Evolutionary conservation across 2,113 vertebrate genomes (phyloP).

Genomic region (Actenoides hombroni): DNA sequence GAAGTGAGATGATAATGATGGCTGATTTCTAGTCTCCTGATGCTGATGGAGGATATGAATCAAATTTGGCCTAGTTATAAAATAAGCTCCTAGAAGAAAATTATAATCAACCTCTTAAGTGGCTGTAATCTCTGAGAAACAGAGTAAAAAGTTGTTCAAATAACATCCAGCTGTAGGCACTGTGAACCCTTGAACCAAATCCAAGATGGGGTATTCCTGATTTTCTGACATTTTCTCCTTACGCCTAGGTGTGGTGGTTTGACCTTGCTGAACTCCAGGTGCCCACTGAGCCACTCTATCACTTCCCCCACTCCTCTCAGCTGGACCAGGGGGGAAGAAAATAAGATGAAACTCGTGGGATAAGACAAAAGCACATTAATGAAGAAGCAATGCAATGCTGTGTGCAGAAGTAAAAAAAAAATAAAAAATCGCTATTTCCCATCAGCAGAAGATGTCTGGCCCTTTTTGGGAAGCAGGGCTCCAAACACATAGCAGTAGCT

Average conservation of each 20-base stretch:
- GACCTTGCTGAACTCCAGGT: too few species aligned
- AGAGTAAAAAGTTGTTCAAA: conserved; percentile 23
- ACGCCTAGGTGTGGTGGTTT: neutral
- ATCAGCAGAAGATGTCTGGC: too few species aligned
- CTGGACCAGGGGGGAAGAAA: too few species aligned
- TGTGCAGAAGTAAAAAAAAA: too few species aligned
- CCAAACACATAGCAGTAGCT: too few species aligned
- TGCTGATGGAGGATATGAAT: conserved; percentile 52
- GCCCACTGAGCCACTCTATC: too few species aligned
- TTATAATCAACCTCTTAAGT: conserved; percentile 45
- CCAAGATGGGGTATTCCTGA: neutral
- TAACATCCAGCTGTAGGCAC: conserved; percentile 18
- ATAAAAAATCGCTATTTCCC: too few species aligned
- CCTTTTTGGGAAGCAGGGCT: too few species aligned
- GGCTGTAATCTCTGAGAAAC: neutral
- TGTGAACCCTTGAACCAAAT: neutral
- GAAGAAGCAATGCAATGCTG: too few species aligned
- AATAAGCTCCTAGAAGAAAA: conserved; percentile 56
- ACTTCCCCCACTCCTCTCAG: too few species aligned
- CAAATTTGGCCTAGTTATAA: conserved; percentile 55
- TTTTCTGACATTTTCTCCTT: neutral
- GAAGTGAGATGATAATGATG: conserved; percentile 16
- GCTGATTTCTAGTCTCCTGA: conserved; percentile 53
- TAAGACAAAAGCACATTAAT: too few species aligned
- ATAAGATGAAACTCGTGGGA: too few species aligned